Conservation (phyloP, 2,888 invertebrate genomes). For the Masnerella sp. region DNA sequence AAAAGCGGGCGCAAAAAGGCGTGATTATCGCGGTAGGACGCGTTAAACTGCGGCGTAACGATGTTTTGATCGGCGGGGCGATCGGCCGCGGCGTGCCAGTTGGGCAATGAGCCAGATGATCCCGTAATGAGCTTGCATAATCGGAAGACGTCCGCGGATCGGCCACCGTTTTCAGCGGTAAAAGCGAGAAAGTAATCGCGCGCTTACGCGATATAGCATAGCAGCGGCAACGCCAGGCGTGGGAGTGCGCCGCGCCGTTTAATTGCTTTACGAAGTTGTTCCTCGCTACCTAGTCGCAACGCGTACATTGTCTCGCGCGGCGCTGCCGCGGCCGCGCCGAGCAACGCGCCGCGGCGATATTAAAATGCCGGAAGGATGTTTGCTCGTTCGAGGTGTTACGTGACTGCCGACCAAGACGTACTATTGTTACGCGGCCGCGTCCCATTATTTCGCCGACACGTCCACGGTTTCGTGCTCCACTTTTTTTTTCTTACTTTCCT, state of each 20-base stretch:
- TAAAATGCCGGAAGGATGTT: constrained; percentile 62
- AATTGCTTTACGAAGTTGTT: constrained; percentile 60
- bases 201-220: constrained; percentile 59
- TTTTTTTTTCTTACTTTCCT: constrained; percentile 2
- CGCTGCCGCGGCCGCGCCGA: constrained; percentile 22
- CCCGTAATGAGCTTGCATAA: constrained; percentile 54
- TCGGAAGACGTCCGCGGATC: constrained; percentile 46
- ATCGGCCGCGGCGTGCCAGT: constrained; percentile 17
- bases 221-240: constrained; percentile 43
- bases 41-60: too few species aligned
- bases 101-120: constrained; percentile 46
- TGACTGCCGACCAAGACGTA: constrained; percentile 44
- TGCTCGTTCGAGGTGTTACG: constrained; percentile 56
- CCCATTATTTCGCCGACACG: constrained; percentile 31
- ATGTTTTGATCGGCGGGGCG: too few species aligned
- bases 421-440: constrained; percentile 44
- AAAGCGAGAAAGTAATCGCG: constrained; percentile 61
- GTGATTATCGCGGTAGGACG: too few species aligned
- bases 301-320: constrained; percentile 54
- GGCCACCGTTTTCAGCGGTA: constrained; percentile 39
- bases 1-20: too few species aligned
- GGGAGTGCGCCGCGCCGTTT: constrained; percentile 57
- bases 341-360: constrained; percentile 50
- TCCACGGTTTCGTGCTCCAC: constrained; percentile 26
- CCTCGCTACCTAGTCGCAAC: constrained; percentile 45